Percentiles rank a stretch among this genome's conserved stretches.
These are phyloP conservation scores for Grapholita molesta DNA, from an alignment of 1,140 invertebrate species.

Conservation along the genomic window DNA sequence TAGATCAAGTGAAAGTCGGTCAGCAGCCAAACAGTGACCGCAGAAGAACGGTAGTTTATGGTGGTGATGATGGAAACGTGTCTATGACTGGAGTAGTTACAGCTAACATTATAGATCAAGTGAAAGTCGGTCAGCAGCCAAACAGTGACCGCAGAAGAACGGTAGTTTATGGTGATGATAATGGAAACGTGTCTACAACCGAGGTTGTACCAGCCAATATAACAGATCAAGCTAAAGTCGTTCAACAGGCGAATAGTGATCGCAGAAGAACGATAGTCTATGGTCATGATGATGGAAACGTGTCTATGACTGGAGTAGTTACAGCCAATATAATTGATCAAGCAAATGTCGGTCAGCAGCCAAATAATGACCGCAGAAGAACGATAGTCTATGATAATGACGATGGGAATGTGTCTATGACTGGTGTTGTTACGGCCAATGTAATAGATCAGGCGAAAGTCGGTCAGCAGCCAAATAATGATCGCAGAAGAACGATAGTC, in stretches of 20 bases:
- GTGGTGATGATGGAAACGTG: constrained; percentile 24
- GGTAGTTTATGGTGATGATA: neutral
- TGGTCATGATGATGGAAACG: constrained; percentile 24
- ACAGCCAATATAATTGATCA: constrained; percentile 6
- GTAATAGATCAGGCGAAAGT: neutral
- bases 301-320: constrained; percentile 24
- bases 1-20: neutral
- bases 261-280: constrained; percentile 15
- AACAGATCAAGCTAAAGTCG: too few relatives aligned
- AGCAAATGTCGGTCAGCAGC: too few relatives aligned
- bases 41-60: constrained; percentile 27
- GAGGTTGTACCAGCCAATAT: neutral
- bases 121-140: too few relatives aligned
- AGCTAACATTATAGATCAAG: constrained; percentile 12
- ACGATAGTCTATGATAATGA: neutral
- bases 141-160: too few relatives aligned
- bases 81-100: constrained; percentile 35
- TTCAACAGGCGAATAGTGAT: neutral
- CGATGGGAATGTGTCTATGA: neutral
- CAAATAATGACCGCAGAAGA: too few relatives aligned
- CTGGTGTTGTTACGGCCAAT: neutral
- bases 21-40: neutral
- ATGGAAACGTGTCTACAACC: neutral
- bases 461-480: neutral
- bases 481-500: constrained; percentile 10